Percentiles rank a stretch among this genome's conserved stretches.
These are phyloP conservation scores for Cyanoliseus patagonus DNA, from an alignment of 2,113 vertebrate species.

Conservation along the genomic window DNA sequence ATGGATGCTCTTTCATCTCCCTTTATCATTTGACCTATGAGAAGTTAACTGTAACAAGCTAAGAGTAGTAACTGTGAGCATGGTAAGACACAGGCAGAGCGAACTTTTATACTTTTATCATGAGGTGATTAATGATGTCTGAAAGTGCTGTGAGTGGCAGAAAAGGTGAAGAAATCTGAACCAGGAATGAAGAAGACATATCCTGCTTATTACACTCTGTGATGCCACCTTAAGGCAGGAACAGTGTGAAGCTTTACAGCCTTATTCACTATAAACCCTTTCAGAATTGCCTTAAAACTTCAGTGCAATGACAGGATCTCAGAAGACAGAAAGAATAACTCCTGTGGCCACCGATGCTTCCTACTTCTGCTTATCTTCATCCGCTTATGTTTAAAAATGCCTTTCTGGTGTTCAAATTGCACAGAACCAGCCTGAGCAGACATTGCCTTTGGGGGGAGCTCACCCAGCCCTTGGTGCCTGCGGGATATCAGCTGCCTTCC, in stretches of 20 bases:
- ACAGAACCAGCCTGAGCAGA: not conserved
- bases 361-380: constrained; percentile 1
- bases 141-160: not conserved
- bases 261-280: not conserved
- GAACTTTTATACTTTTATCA: not conserved
- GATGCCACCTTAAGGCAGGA: not conserved
- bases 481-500: accelerated
- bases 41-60: not conserved
- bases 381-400: not conserved
- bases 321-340: not conserved
- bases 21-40: not conserved
- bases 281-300: not conserved
- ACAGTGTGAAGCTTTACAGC: not conserved
- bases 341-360: not conserved
- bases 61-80: not conserved
- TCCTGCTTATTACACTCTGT: not conserved
- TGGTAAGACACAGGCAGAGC: not conserved
- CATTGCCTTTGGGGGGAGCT: not conserved
- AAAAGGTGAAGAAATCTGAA: not conserved
- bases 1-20: not conserved
- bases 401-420: not conserved
- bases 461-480: not conserved
- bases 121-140: not conserved
- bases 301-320: not conserved
- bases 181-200: not conserved